Conservation (phyloP, 2,797 vertebrate genomes). For the Philypnodon macrostomus region DNA sequence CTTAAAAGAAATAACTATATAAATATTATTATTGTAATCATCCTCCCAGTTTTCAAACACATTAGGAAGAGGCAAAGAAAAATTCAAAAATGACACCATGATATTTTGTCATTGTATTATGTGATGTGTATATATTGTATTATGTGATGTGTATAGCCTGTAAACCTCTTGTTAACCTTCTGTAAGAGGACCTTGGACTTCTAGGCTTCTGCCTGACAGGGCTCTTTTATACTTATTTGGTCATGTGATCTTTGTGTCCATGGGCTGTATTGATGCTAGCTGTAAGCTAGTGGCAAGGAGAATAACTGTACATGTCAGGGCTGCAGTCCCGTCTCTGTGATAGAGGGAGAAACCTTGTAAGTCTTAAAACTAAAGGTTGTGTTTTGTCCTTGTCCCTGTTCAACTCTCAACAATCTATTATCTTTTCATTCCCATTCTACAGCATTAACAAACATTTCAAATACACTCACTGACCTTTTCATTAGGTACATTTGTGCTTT, state of each 20-base stretch:
- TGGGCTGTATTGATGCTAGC: conserved; percentile 14
- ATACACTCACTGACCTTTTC: too few relatives aligned
- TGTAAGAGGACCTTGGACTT: conserved; percentile 47
- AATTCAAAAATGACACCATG: background rate
- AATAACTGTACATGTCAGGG: conserved; percentile 1
- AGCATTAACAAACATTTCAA: too few relatives aligned
- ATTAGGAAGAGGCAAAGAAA: too few relatives aligned
- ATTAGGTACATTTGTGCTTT: too few relatives aligned
- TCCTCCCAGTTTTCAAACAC: too few relatives aligned
- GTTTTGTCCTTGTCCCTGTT: too few relatives aligned
- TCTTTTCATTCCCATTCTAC: too few relatives aligned
- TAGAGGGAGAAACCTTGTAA: conserved; percentile 12
- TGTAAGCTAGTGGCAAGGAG: conserved; percentile 12
- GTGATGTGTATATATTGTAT: background rate
- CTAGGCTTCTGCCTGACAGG: conserved; percentile 11
- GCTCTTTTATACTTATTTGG: conserved; percentile 19
- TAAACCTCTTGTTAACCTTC: conserved; percentile 22
- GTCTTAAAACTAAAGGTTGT: background rate
- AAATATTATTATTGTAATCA: too few relatives aligned
- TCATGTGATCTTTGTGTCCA: conserved; percentile 25
- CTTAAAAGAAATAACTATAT: too few relatives aligned
- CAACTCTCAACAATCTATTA: too few relatives aligned
- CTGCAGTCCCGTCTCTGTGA: background rate
- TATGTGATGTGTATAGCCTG: conserved; percentile 9
- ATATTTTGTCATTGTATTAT: conserved; percentile 5